phyloP scores from a whole-genome alignment of 2,888 invertebrate genomes.

The Eilema depressum region DNA sequence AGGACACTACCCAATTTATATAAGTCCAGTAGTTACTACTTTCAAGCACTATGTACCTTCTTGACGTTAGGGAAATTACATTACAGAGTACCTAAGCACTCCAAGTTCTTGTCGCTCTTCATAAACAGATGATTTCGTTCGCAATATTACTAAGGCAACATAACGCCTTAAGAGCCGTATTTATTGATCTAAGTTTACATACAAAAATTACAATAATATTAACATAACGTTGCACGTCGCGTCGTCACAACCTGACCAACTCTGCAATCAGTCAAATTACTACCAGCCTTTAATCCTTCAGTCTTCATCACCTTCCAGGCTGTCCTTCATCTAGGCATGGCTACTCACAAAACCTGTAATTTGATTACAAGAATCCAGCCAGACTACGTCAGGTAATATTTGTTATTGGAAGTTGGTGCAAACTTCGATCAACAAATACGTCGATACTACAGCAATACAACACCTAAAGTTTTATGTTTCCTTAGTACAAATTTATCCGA shows the following conservation, averaged over 20 bases:
- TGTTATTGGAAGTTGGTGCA: too few relatives aligned
- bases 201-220: background rate
- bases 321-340: background rate
- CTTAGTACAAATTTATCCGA: constrained; percentile 57
- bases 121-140: constrained; percentile 34
- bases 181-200: background rate
- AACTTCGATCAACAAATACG: constrained; percentile 6
- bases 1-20: too few relatives aligned
- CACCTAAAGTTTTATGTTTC: constrained; percentile 51
- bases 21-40: background rate
- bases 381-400: background rate
- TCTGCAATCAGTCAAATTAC: background rate
- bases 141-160: constrained; percentile 7
- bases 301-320: background rate
- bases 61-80: background rate
- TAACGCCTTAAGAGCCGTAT: background rate
- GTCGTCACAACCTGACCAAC: background rate
- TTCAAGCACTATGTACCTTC: background rate
- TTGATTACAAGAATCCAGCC: background rate
- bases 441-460: constrained; percentile 7
- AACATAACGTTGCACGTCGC: too few relatives aligned
- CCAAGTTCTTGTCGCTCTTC: constrained; percentile 59
- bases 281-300: background rate
- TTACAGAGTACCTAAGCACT: background rate
- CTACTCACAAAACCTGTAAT: background rate